These are phyloP conservation scores for Vollenhovia emeryi DNA, from an alignment of 1,140 invertebrate genomes.

Conservation along the genomic window DNA sequence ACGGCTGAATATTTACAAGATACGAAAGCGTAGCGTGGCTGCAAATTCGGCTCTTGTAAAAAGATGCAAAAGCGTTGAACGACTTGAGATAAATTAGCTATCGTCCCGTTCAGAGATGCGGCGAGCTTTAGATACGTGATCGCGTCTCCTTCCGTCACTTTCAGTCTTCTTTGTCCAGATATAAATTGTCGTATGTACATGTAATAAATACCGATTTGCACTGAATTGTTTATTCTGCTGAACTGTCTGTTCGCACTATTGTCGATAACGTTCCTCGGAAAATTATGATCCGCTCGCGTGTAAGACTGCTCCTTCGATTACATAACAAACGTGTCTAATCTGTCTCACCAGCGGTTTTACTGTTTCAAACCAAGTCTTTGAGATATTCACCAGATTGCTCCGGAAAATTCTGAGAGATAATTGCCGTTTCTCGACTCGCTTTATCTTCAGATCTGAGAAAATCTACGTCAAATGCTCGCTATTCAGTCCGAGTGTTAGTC, in stretches of 20 bases:
- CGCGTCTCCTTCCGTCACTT: too few relatives aligned
- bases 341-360: not conserved
- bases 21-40: not conserved
- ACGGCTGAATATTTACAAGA: not conserved
- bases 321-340: not conserved
- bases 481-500: not conserved
- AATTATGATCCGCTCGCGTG: not conserved
- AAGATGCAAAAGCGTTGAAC: not conserved
- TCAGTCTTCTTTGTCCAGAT: not conserved
- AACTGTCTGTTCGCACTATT: not conserved
- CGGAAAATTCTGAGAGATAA: not conserved
- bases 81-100: not conserved
- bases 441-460: constrained; percentile 1
- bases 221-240: not conserved
- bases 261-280: not conserved
- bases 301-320: not conserved
- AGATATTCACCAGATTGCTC: not conserved
- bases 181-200: not conserved
- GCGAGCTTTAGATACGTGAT: not conserved
- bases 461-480: not conserved
- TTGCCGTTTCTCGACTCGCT: not conserved
- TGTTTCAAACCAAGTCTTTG: not conserved
- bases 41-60: not conserved
- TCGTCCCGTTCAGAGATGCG: not conserved
- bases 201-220: not conserved